Evolutionary conservation across 2,888 invertebrate species (phyloP), one percentile per base, ranked within the genome.

Genomic region (Hemicrepidius hirtus): DNA sequence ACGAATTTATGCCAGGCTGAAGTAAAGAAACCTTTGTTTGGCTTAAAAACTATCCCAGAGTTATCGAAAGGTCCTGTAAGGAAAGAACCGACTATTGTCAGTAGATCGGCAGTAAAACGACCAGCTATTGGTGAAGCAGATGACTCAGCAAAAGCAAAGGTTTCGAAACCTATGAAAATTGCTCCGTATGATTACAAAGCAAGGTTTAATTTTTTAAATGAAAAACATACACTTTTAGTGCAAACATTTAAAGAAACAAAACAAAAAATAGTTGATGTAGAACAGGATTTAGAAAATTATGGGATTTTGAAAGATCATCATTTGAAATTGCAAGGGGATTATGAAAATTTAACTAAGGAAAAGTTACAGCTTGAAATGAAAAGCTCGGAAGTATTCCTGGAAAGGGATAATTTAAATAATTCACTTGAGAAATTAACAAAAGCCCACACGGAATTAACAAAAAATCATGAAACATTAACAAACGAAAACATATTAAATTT

Each of bases 151-250:
- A 73, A 77, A 21, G 44, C 68, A 53, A 74, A 68, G 32, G 46
- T 84, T 10, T 87, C 90, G 3, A 89, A 91, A 73, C 90, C 90
- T 59, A 87, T 90, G 5, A 89, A 91, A 74, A 89, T 90, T 59
- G 87, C 90, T 6, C 87, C 91, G 0, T 92, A 92, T 84, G 92
- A 92, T 80, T 92, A 89, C 75, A 91, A 93, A 83, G 91, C 91
- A 28, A 89, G 92, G 60, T 91, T 90, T 76, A 87, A 89, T 80
- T 89, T 90, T 78, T 86, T 93, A 60, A 82, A 88, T 13, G 90
- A 91, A 71, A 92, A 92, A 82, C 88, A 91, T 76, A 89, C 0
- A 37, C 37, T 12, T 24, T 53, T 12, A 13, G 55, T 55, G 0
- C 32, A 55, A 16, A 32, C 13, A 0, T 12, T 32, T 13, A 55